Base-by-base conservation (phyloP, 2,113 vertebrate genomes). In the Ptilonorhynchus violaceus region DNA sequence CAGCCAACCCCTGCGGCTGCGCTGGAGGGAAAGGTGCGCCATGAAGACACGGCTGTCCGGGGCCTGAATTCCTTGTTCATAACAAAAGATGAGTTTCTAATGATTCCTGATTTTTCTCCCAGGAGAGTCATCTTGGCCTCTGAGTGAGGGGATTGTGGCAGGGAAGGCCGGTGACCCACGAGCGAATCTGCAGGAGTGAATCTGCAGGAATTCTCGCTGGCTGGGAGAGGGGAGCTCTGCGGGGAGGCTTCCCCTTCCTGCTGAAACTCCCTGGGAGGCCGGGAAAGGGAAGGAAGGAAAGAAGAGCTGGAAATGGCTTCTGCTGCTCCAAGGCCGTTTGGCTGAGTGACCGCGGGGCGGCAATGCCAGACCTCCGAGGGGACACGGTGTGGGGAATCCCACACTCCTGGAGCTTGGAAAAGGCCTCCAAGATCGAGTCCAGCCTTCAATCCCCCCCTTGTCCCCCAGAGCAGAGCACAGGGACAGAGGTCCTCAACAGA, bases 251-350 rank as follows among this genome's bases (percentile, higher is more conserved):
- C 52, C 44, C 39, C 35, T 59, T 70, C 42, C 47, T 55, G 49
- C 52, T 6, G 11, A 20, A 75, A 35, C 9, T 68, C 24, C 31
- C 41, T 20, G 47, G 30, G 68, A 66, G 33, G 13, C 39, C 0
- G 4, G 44, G 79, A 79, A 83, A 62, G 55, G 83, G 68, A 39
- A 49, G 33, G 81, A 49, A 39, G 85, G 75, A 86, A 67, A 76
- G 69, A 92, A 85, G 55, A 49, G 67, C 82, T 94, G 93, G 92
- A 84, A 93, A 47, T 88, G 90, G 70, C 80, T 90, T 93, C 81
- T 90, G 30, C 75, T 92, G 50, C 96, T 92, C 72, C 15, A 13
- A 46, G 92, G 89, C 56, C 17, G 13, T 90, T 95, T 69, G 85
- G 44, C 75, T 49, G 88, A 49, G 30, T 84, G 85, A 20, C 77